Base-by-base conservation (phyloP, 2,797 vertebrate genomes). In the Atherinosoma microstoma region DNA sequence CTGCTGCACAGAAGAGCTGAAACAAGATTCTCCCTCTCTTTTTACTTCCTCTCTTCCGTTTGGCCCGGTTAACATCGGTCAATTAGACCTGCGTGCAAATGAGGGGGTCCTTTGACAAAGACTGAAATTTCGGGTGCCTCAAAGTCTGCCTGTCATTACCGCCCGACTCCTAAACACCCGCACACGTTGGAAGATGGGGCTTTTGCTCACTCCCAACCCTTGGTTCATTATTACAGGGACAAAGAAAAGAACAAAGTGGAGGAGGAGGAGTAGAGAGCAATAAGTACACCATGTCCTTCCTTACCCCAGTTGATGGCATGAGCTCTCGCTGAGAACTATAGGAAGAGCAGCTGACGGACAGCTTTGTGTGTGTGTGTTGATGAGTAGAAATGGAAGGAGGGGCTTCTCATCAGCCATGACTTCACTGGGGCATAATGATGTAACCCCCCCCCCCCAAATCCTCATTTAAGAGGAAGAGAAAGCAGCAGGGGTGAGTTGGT, bases 61-160 rank as follows among this genome's bases (percentile, higher is more conserved):
- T 88, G 79, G 74, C 78, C 84, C 22, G 35, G 84, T 81, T 85
- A 83, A 90, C 85, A 68, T 85, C 76, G 83, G 85, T 94, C 94
- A 94, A 95, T 91, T 95, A 89, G 92, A 84, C 89, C 90, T 79
- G 70, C 78, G 91, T 78, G 85, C 91, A 95, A 91, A 95, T 93
- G 93, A 96, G 93, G 85, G 87, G 92, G 91, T 92, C 92, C 92
- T 95, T 93, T 93, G 76, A 93, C 89, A 94, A 84, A 92, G 89
- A 91, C 87, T 93, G 91, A 94, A 84, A 95, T 95, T 95, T 94
- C 84, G 90, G 94, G 45, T 47, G 45, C 45, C 45, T n/a, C 45
- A 18, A 47, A 47, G 45, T 47, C 95, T 95, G 93, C 86, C 87
- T 83, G 85, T 94, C 74, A 85, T 92, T 87, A 79, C 72, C 63